phyloP scores from a whole-genome alignment of 2,113 vertebrate species.

The Xenus cinereus region DNA sequence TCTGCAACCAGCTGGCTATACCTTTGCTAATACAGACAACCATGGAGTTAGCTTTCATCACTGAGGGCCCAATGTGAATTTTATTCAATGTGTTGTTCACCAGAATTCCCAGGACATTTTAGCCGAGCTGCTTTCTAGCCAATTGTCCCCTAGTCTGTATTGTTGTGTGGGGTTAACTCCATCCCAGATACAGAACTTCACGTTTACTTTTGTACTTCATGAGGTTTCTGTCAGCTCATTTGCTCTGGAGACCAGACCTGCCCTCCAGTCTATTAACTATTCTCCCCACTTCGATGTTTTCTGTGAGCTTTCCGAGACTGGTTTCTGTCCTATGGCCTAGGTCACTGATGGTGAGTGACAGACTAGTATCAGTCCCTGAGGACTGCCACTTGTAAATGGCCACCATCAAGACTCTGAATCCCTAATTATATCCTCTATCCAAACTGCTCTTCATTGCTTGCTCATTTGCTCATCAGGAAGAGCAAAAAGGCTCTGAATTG shows the following conservation, averaged over 20 bases:
- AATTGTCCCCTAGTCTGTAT: not conserved
- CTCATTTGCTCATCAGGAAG: not conserved
- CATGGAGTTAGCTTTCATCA: not conserved
- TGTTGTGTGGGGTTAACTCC: not conserved
- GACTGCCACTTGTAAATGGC: not conserved
- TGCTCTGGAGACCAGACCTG: not conserved
- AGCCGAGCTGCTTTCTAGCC: not conserved
- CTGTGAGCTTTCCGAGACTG: not conserved
- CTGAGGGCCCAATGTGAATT: not conserved
- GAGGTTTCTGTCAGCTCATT: not conserved
- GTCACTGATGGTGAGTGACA: not conserved
- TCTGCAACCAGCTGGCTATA: not conserved
- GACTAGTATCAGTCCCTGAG: not conserved
- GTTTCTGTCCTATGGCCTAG: not conserved
- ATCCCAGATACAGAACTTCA: not conserved
- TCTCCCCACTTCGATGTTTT: rapidly evolving
- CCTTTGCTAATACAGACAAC: not conserved
- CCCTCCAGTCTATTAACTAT: rapidly evolving
- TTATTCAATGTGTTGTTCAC: not conserved
- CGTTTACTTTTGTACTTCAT: not conserved
- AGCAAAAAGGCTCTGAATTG: not conserved
- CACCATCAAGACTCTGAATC: not conserved
- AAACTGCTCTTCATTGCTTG: not conserved
- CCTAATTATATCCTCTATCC: not conserved
- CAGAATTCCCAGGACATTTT: not conserved